phyloP scores from a whole-genome alignment of 2,113 vertebrate species.

The Dendropsophus ebraccatus region DNA sequence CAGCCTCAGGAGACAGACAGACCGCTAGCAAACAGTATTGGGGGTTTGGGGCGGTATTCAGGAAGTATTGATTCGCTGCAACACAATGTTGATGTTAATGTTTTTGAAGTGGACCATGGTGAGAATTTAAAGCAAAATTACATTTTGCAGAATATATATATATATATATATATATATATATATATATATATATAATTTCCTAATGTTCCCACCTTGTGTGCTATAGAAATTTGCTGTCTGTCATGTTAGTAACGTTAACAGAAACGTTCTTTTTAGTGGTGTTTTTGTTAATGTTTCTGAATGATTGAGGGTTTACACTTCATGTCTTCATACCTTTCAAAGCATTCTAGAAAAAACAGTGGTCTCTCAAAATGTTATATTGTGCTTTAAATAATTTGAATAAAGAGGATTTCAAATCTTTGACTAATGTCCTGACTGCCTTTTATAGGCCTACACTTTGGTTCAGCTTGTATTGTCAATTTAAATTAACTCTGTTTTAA shows the following conservation, averaged over 20 bases:
- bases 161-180: too few relatives aligned
- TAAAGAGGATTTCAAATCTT: constrained; percentile 1
- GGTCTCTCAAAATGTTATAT: not conserved
- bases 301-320: not conserved
- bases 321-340: not conserved
- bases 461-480: constrained; percentile 36
- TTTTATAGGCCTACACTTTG: constrained; percentile 25
- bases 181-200: too few relatives aligned
- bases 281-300: not conserved
- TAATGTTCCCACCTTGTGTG: too few relatives aligned
- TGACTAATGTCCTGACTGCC: constrained; percentile 3
- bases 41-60: too few relatives aligned
- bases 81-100: too few relatives aligned
- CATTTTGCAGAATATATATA: too few relatives aligned
- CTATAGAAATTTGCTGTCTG: not conserved
- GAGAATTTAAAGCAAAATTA: too few relatives aligned
- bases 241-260: not conserved
- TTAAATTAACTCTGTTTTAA: constrained; percentile 47
- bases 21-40: too few relatives aligned
- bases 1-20: too few relatives aligned
- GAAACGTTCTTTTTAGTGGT: not conserved
- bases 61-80: too few relatives aligned
- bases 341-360: not conserved
- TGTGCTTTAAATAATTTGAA: not conserved
- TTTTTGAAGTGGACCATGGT: too few relatives aligned